Conservation (phyloP, 2,797 vertebrate species). For the Coluber constrictor region DNA sequence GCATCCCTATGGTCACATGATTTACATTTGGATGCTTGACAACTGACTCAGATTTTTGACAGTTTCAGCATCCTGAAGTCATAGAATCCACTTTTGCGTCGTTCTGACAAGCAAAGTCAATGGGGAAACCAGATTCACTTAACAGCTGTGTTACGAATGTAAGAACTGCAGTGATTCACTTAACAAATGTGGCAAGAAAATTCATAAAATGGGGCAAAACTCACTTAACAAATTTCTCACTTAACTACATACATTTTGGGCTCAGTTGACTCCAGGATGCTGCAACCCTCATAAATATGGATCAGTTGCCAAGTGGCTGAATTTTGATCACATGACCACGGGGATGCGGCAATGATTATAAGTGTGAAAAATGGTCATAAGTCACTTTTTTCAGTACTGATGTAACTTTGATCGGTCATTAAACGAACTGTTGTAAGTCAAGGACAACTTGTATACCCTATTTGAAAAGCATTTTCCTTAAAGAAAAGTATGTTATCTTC, state of each 20-base stretch:
- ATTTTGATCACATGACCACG: not conserved
- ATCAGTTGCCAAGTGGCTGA: not conserved
- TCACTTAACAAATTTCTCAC: not conserved
- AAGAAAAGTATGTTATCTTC: not conserved
- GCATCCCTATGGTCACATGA: no score
- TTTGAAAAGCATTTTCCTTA: not conserved
- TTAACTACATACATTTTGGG: not conserved
- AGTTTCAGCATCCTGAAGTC: no score
- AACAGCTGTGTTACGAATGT: no score
- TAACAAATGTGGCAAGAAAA: not conserved
- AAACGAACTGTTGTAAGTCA: not conserved
- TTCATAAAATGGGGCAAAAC: not conserved
- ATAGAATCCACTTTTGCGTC: no score
- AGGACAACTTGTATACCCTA: not conserved
- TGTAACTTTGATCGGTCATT: not conserved
- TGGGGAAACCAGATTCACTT: no score
- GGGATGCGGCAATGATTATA: not conserved
- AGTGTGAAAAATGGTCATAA: not conserved
- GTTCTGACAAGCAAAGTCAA: no score
- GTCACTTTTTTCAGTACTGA: not conserved
- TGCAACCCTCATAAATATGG: not conserved
- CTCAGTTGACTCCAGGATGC: not conserved
- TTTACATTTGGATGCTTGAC: no score
- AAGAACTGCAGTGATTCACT: not conserved
- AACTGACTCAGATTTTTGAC: no score